Percentiles rank a stretch among this genome's conserved stretches.
Evolutionary conservation across 2,113 vertebrate genomes (phyloP).

Genomic region (Nanorana parkeri): DNA sequence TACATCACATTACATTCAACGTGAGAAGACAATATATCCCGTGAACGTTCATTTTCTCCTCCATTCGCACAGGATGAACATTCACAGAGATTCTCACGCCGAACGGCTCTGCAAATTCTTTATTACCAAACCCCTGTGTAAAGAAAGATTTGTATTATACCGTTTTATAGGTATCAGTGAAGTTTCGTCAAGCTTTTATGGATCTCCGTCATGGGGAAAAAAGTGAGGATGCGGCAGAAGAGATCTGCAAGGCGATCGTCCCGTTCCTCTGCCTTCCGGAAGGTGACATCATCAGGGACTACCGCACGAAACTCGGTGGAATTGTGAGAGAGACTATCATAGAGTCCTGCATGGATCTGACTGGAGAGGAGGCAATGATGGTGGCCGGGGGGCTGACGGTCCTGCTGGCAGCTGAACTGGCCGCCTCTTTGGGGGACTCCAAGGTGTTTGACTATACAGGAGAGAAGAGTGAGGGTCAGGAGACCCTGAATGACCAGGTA

Average conservation of each 20-base stretch:
- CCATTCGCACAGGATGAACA: too few species aligned
- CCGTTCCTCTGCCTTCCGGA: neutral
- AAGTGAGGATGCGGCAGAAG: too few species aligned
- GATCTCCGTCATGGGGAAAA: neutral
- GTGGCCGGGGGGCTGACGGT: neutral
- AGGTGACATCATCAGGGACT: neutral
- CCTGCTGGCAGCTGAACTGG: slow-evolving; percentile 25
- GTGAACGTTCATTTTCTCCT: too few species aligned
- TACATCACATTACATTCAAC: too few species aligned
- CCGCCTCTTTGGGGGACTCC: neutral
- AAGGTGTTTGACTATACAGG: neutral
- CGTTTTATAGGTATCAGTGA: neutral
- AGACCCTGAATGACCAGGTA: neutral
- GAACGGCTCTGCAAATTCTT: too few species aligned
- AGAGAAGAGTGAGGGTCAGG: neutral
- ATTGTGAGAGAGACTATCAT: neutral
- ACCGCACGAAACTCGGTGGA: neutral
- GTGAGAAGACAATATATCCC: too few species aligned
- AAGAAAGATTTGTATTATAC: too few species aligned
- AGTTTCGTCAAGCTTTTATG: neutral
- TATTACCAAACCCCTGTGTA: too few species aligned
- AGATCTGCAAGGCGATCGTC: neutral
- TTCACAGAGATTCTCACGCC: too few species aligned
- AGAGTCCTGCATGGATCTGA: too few species aligned
- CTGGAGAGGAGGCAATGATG: neutral